Percentiles rank a stretch among this genome's conserved stretches.
phyloP scores from a whole-genome alignment of 2,888 invertebrate species.

The Muschampia staudingeri region DNA sequence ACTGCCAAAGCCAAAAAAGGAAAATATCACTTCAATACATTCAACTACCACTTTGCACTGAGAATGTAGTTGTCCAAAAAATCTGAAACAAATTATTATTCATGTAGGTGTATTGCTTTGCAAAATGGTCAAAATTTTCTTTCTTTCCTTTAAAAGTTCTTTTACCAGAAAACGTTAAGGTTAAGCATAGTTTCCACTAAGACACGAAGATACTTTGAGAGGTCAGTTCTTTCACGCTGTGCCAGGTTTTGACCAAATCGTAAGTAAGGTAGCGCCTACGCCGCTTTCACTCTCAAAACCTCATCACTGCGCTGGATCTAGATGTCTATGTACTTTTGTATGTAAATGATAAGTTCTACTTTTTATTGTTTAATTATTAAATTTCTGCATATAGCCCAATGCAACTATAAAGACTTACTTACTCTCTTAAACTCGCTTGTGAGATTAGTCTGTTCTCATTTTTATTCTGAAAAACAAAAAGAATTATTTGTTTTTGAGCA shows the following conservation, averaged over 20 bases:
- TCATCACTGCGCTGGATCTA: too few relatives aligned
- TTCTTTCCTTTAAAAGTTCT: too few relatives aligned
- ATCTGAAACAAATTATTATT: background rate
- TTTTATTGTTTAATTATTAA: background rate
- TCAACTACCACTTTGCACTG: too few relatives aligned
- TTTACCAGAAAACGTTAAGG: background rate
- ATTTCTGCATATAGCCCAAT: background rate
- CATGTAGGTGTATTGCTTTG: background rate
- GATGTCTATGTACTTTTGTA: too few relatives aligned
- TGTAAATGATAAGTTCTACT: too few relatives aligned
- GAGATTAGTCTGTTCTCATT: background rate
- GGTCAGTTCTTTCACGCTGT: too few relatives aligned
- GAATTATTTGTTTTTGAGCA: background rate
- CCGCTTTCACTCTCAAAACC: background rate
- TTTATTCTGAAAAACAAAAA: slow-evolving; percentile 9
- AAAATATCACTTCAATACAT: too few relatives aligned
- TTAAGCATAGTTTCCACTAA: too few relatives aligned
- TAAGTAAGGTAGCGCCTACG: too few relatives aligned
- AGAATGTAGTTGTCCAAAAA: background rate
- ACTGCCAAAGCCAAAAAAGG: background rate
- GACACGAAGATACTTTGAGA: too few relatives aligned
- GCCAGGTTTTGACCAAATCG: too few relatives aligned
- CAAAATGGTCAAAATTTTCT: background rate
- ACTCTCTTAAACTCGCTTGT: background rate
- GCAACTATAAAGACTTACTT: background rate